Conservation (phyloP, 2,888 invertebrate species). For the Pollenia labialis region DNA sequence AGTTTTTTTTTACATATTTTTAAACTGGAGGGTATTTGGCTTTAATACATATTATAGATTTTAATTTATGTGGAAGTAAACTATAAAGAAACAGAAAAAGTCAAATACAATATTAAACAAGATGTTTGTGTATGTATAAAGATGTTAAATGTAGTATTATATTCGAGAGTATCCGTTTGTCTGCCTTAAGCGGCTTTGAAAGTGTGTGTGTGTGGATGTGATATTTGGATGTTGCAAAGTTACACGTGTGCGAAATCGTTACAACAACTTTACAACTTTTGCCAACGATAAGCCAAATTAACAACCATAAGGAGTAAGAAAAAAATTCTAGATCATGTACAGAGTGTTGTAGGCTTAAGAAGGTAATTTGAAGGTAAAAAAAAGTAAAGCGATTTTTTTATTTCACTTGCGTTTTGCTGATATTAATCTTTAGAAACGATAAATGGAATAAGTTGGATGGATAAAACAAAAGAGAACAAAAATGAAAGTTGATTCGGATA, state of each 20-base stretch:
- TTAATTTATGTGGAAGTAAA: not conserved
- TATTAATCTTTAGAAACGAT: not conserved
- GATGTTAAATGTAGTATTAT: not conserved
- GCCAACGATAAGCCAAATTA: conserved; percentile 10
- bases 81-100: not conserved
- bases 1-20: no score
- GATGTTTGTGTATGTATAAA: not conserved
- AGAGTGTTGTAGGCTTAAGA: not conserved
- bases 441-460: conserved; percentile 24
- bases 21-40: no score
- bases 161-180: not conserved
- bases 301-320: not conserved
- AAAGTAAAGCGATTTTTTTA: conserved; percentile 1
- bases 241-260: conserved; percentile 55
- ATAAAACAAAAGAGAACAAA: conserved; percentile 2
- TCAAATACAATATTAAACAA: not conserved
- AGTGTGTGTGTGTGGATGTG: not conserved
- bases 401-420: not conserved
- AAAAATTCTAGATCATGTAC: not conserved
- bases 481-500: not conserved
- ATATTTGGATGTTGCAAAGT: conserved; percentile 27
- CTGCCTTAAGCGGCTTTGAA: not conserved
- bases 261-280: not conserved
- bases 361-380: not conserved
- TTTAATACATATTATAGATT: not conserved